Conservation (phyloP, 2,797 vertebrate species). For the Setipinna tenuifilis region DNA sequence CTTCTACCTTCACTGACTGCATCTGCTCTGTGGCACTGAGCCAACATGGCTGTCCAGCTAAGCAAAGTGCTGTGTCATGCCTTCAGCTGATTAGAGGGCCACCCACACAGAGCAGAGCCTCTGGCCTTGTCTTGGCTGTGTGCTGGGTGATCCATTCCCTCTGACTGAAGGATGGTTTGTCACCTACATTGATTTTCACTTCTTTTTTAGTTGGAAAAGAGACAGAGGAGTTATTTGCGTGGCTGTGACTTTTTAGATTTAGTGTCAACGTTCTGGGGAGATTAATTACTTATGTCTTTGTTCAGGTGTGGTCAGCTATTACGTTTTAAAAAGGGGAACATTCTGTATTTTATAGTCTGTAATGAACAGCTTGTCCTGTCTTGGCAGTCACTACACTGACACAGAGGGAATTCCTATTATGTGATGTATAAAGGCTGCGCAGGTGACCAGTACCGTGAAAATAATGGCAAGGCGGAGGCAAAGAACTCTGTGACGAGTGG, state of each 20-base stretch:
- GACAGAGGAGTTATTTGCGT: neutral
- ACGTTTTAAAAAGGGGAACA: neutral
- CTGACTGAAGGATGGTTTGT: constrained; percentile 41
- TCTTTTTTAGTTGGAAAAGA: constrained; percentile 6
- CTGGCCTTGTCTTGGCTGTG: constrained; percentile 45
- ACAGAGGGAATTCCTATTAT: neutral
- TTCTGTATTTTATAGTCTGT: neutral
- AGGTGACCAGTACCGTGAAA: too few species aligned
- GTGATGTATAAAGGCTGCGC: neutral
- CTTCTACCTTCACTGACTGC: neutral
- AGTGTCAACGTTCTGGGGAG: neutral
- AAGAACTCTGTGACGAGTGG: too few species aligned
- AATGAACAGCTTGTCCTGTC: neutral
- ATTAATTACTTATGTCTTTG: neutral
- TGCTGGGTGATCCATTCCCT: constrained; percentile 47
- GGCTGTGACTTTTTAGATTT: neutral
- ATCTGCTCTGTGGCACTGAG: constrained; percentile 49
- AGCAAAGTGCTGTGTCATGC: constrained; percentile 67
- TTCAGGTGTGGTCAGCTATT: neutral
- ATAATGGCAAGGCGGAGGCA: too few species aligned
- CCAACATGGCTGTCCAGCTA: constrained; percentile 54
- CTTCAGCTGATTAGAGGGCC: constrained; percentile 71
- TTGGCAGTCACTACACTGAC: too few species aligned
- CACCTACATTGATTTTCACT: constrained; percentile 49
- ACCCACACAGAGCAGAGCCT: constrained; percentile 65